phyloP scores from a whole-genome alignment of 2,888 invertebrate species.

The Sminthurinus aureus region DNA sequence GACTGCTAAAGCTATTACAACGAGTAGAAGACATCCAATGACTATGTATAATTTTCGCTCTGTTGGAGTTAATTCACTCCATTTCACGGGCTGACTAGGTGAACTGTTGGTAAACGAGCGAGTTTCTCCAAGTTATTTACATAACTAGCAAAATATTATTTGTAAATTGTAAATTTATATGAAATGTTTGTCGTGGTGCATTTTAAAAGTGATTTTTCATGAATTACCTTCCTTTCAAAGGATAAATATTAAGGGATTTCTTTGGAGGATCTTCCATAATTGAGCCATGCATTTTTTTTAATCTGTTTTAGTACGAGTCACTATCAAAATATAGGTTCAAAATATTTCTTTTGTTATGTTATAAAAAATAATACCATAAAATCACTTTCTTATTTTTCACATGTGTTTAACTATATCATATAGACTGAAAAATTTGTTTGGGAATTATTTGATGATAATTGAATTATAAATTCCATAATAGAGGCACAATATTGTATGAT shows the following conservation, averaged over 20 bases:
- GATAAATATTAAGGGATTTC: slow-evolving; percentile 11
- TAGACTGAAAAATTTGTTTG: too few species aligned
- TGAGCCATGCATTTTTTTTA: neutral
- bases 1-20: slow-evolving; percentile 9
- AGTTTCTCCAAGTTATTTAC: neutral
- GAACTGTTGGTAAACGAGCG: neutral
- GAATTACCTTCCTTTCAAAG: slow-evolving; percentile 20
- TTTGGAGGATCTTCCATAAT: neutral
- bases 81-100: slow-evolving; percentile 13
- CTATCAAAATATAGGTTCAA: too few species aligned
- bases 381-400: too few species aligned
- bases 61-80: slow-evolving; percentile 14
- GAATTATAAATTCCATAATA: too few species aligned
- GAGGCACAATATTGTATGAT: too few species aligned
- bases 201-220: neutral
- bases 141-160: neutral
- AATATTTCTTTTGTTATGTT: too few species aligned
- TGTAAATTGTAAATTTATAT: neutral
- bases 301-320: too few species aligned
- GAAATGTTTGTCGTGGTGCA: too few species aligned
- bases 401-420: too few species aligned
- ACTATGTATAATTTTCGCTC: slow-evolving; percentile 26
- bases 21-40: slow-evolving; percentile 9
- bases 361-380: too few species aligned
- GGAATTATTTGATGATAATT: too few species aligned